Evolutionary conservation across 1,140 invertebrate species (phyloP).

Genomic region (Lamellibrachia luymesi): DNA sequence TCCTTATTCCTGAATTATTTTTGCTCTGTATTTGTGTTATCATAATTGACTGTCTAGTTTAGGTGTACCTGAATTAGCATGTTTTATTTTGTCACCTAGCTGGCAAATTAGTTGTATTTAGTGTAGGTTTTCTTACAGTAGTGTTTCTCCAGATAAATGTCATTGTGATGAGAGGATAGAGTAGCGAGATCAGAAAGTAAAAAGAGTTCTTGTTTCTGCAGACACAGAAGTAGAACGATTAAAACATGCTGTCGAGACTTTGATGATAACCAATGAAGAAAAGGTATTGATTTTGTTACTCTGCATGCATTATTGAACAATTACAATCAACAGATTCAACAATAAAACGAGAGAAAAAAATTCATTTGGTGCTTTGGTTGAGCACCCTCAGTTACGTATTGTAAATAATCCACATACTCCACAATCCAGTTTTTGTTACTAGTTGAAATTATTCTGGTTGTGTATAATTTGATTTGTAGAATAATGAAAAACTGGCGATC

Average conservation of each 20-base stretch:
- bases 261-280: constrained; percentile 61
- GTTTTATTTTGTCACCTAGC: not conserved
- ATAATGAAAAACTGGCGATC: too few species aligned
- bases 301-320: constrained; percentile 7
- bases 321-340: not conserved
- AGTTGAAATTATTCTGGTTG: not conserved
- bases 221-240: constrained; percentile 60
- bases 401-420: too few species aligned
- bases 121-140: not conserved
- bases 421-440: too few species aligned
- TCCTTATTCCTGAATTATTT: not conserved
- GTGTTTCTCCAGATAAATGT: too few species aligned
- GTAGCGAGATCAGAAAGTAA: not conserved
- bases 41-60: not conserved
- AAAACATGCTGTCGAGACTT: constrained; percentile 58
- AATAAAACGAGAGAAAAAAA: not conserved
- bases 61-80: not conserved
- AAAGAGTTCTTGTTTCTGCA: constrained; percentile 37
- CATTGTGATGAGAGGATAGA: not conserved
- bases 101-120: not conserved
- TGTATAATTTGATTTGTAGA: not conserved
- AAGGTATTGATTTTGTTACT: constrained; percentile 50
- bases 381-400: not conserved
- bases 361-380: not conserved
- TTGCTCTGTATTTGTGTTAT: not conserved